Evolutionary conservation across 2,797 vertebrate genomes (phyloP), one percentile per base, ranked within the genome.

Genomic region (Centroberyx gerrardi): DNA sequence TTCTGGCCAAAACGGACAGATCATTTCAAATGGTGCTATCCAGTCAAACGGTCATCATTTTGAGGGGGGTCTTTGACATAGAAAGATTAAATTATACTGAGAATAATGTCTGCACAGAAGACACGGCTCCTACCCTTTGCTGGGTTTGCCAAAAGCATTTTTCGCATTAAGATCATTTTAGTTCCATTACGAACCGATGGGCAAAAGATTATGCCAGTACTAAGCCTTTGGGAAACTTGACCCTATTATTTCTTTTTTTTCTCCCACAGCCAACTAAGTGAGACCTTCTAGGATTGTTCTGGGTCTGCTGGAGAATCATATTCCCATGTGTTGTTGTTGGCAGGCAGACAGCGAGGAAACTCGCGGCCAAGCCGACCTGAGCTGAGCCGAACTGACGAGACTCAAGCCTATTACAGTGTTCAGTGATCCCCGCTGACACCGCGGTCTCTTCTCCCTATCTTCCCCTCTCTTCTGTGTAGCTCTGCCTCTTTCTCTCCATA

Each of bases 361-460:
- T 72, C 61, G 46, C 75, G 76, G 87, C 84, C 82, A 76, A 85
- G 84, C 52, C 68, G 53, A 88, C 87, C 87, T 76, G 79, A 82
- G 80, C 77, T 73, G 77, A 76, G 76, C 74, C 53, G 77, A 40
- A 36, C 81, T 83, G 84, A 88, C 79, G 75, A 90, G 81, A 90
- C 89, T 87, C 82, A 81, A 90, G 90, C 88, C 88, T 83, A 93
- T 94, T 93, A 93, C 87, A 88, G 87, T 80, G 92, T 72, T 91
- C 88, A 92, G 81, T 91, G 91, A 95, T 94, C 94, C 93, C 78
- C 64, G 76, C 87, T 89, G 87, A 88, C 90, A 89, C 56, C 33
- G 13, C 46, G 60, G 56, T 80, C 75, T 42, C 40, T 74, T 82
- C 77, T 69, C 68, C 73, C 69, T 55, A 40, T 77, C 59, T 51